These are phyloP conservation scores for Etheostoma nigrum DNA, from an alignment of 2,797 vertebrate genomes.

Conservation along the genomic window DNA sequence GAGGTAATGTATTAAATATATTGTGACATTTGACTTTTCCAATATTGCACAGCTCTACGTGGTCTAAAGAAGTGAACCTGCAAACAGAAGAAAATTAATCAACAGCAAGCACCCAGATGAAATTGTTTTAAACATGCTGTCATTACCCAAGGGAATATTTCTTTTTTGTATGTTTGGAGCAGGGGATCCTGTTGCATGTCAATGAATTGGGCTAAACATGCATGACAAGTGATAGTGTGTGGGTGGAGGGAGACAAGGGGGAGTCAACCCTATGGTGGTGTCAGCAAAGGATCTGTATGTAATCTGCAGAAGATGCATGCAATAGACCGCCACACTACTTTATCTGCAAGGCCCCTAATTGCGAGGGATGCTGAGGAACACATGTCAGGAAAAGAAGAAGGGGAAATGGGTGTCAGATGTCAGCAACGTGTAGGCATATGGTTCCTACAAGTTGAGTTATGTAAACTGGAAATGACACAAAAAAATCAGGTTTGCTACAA, in stretches of 20 bases:
- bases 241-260: conserved; percentile 43
- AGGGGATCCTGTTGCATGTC: conserved; percentile 75
- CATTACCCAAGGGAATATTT: conserved; percentile 57
- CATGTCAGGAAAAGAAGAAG: conserved; percentile 79
- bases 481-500: conserved; percentile 39
- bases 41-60: too few relatives aligned
- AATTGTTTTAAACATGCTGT: conserved; percentile 57
- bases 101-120: conserved; percentile 37
- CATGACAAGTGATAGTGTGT: conserved; percentile 73
- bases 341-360: conserved; percentile 78
- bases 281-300: conserved; percentile 70
- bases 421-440: conserved; percentile 64
- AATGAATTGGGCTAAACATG: conserved; percentile 69
- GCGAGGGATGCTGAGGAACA: conserved; percentile 74
- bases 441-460: conserved; percentile 64
- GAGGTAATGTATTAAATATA: neutral
- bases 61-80: conserved; percentile 9
- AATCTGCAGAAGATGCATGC: conserved; percentile 71
- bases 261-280: conserved; percentile 57
- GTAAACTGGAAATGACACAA: conserved; percentile 64
- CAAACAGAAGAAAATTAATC: conserved; percentile 25
- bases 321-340: conserved; percentile 58
- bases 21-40: neutral
- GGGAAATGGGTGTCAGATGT: conserved; percentile 81
- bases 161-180: conserved; percentile 25